Percentiles rank a stretch among this genome's conserved stretches.
These are phyloP conservation scores for Capromys pilorides DNA, from an alignment of 2,797 vertebrate genomes.

Conservation along the genomic window DNA sequence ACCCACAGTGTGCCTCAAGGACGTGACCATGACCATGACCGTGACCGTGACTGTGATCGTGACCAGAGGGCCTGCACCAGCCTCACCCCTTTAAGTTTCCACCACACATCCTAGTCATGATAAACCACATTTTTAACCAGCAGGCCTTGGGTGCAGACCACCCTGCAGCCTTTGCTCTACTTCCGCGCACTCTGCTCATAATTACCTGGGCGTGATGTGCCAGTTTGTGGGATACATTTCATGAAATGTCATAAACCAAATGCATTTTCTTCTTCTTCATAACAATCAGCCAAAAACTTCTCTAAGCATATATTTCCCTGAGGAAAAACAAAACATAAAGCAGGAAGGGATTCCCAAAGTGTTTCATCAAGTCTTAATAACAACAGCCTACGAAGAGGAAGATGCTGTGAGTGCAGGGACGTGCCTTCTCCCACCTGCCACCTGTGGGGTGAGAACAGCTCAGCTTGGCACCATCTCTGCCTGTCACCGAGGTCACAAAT, in stretches of 20 bases:
- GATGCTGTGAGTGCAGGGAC: background rate
- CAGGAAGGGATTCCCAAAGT: background rate
- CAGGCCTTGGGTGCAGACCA: too few relatives aligned
- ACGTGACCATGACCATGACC: background rate
- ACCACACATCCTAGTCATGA: background rate
- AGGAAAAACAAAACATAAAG: background rate
- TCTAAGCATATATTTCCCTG: background rate
- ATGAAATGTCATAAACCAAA: background rate
- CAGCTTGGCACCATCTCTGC: background rate
- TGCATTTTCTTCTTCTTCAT: conserved; percentile 23
- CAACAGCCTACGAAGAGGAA: background rate
- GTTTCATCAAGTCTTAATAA: background rate
- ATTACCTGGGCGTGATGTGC: background rate
- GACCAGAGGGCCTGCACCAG: background rate
- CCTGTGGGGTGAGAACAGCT: background rate
- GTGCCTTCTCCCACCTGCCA: fast-evolving
- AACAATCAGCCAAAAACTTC: background rate
- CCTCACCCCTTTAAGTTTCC: background rate
- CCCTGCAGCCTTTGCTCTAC: background rate
- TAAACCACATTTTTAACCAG: background rate
- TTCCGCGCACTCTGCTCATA: background rate
- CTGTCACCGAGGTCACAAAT: background rate
- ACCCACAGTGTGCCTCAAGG: background rate
- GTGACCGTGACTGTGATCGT: background rate
- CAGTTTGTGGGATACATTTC: background rate